phyloP scores from a whole-genome alignment of 2,113 vertebrate species.

The Oreocharis arfaki region DNA sequence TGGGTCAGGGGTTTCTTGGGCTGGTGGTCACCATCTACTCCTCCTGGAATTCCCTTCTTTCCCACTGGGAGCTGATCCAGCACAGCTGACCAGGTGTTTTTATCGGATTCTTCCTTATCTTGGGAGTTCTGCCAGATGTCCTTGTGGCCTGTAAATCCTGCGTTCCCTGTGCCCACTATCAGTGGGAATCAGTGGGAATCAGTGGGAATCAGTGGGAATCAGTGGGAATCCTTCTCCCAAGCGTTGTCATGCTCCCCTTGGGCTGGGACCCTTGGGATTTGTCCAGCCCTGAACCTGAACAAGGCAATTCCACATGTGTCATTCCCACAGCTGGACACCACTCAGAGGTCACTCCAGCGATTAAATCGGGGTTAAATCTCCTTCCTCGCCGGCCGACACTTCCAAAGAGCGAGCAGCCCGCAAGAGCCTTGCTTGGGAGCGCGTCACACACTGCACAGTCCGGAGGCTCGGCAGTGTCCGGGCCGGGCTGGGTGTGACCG shows the following conservation, averaged over 20 bases:
- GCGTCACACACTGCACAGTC: rapidly evolving
- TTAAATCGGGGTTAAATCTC: not conserved
- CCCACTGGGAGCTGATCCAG: not conserved
- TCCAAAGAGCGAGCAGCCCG: too few species aligned
- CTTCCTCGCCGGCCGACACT: too few species aligned
- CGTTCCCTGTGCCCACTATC: too few species aligned
- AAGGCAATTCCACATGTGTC: not conserved
- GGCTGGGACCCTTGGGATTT: not conserved
- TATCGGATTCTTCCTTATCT: too few species aligned
- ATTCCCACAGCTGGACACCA: not conserved
- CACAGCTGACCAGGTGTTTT: not conserved
- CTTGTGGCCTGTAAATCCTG: not conserved
- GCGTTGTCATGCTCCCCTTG: not conserved
- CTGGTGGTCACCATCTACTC: not conserved
- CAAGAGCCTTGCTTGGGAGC: too few species aligned
- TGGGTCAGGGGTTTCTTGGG: too few species aligned
- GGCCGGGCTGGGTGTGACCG: not conserved
- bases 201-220: not conserved
- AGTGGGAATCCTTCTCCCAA: not conserved
- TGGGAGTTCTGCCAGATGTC: not conserved
- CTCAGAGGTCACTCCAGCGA: rapidly evolving
- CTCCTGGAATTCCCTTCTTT: not conserved
- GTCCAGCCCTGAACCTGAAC: not conserved
- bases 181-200: not conserved
- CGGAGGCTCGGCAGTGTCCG: not conserved